Percentiles rank a stretch among this genome's conserved stretches.
Conservation (phyloP, 2,888 invertebrate species). For the Mesochorus sp. region DNA sequence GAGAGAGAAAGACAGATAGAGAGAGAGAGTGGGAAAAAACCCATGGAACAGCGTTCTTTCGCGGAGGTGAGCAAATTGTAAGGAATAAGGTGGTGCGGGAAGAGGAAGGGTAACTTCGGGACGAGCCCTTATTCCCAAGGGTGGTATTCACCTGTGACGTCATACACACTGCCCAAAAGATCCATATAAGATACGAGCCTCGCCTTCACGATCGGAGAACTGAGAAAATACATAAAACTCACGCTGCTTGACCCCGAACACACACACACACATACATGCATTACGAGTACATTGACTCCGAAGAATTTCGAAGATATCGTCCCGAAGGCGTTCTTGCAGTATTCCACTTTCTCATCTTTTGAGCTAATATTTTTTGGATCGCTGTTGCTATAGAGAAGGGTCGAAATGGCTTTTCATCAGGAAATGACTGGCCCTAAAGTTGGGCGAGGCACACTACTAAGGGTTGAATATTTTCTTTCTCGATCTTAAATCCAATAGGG, state of each 20-base stretch:
- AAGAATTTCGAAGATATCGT: too few relatives aligned
- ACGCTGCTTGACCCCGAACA: neutral
- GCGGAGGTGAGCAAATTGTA: conserved; percentile 62
- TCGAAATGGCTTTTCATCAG: too few relatives aligned
- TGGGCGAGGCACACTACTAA: too few relatives aligned
- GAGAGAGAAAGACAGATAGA: too few relatives aligned
- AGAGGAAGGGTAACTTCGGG: neutral
- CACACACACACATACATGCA: neutral
- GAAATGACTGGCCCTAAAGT: too few relatives aligned
- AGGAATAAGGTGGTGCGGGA: conserved; percentile 51
- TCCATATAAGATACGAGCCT: conserved; percentile 14
- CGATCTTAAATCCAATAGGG: too few relatives aligned
- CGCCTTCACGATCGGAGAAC: conserved; percentile 13
- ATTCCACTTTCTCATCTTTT: too few relatives aligned
- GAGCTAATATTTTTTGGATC: too few relatives aligned
- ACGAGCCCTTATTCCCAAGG: conserved; percentile 60
- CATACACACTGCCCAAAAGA: conserved; percentile 28
- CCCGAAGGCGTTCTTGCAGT: too few relatives aligned
- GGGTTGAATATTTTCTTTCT: too few relatives aligned
- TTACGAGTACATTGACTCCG: neutral
- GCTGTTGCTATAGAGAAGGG: too few relatives aligned
- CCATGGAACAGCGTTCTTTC: neutral
- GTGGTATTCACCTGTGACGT: conserved; percentile 62
- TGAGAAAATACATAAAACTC: conserved; percentile 44
- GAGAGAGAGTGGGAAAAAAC: too few relatives aligned